Conservation (phyloP, 1,140 invertebrate genomes). For the Pectinophora gossypiella region DNA sequence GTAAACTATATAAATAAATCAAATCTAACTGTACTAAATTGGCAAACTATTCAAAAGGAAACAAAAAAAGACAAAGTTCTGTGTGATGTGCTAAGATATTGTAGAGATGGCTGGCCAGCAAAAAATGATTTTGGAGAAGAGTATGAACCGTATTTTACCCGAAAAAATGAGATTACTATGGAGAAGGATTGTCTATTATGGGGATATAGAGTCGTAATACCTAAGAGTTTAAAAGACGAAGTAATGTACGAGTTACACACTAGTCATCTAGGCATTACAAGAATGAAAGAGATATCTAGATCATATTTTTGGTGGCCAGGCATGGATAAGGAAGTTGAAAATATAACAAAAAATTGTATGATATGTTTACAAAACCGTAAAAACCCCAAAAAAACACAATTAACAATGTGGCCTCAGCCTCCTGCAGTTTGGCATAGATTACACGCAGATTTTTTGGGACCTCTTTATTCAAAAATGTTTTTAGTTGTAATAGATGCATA, state of each 20-base stretch:
- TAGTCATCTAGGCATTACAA: constrained; percentile 21
- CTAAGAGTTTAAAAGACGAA: constrained; percentile 8
- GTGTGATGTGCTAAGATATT: constrained; percentile 12
- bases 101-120: constrained; percentile 23
- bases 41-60: constrained; percentile 16
- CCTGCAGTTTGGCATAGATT: constrained; percentile 12
- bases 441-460: constrained; percentile 18
- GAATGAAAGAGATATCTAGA: constrained; percentile 20
- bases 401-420: constrained; percentile 10
- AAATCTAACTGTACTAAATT: constrained; percentile 12
- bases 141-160: constrained; percentile 10
- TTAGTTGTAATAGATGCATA: constrained; percentile 4
- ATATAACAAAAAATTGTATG: constrained; percentile 19
- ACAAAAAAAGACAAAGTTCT: constrained; percentile 19
- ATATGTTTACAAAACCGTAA: constrained; percentile 16
- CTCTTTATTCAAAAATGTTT: constrained; percentile 17
- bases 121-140: constrained; percentile 14
- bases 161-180: constrained; percentile 17
- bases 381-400: constrained; percentile 13
- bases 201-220: constrained; percentile 22
- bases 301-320: constrained; percentile 30
- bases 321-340: constrained; percentile 18
- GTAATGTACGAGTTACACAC: constrained; percentile 18
- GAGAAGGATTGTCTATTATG: constrained; percentile 26
- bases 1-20: constrained; percentile 18